Conservation (phyloP, 1,140 invertebrate genomes). For the Ctenoplectra terminalis region DNA sequence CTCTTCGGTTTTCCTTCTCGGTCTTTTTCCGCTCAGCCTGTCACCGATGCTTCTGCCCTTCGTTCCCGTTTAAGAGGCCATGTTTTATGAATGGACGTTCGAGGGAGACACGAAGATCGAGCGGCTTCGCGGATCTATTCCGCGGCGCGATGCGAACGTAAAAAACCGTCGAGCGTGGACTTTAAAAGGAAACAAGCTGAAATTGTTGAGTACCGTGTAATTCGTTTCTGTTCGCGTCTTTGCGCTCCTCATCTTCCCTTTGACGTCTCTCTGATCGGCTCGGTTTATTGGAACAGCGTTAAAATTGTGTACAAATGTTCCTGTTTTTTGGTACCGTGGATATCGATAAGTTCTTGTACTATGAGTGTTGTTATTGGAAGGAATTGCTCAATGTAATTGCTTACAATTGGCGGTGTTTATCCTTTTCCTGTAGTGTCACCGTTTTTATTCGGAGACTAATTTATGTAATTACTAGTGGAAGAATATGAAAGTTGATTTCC, state of each 20-base stretch:
- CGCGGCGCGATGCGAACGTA: not conserved
- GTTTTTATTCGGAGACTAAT: not conserved
- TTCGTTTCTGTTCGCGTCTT: not conserved
- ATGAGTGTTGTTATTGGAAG: no score
- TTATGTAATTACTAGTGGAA: not conserved
- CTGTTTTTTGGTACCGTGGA: not conserved
- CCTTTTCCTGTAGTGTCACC: not conserved
- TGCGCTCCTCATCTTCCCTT: no score
- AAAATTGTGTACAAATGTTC: not conserved
- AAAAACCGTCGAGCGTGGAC: constrained; percentile 1
- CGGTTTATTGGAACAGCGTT: not conserved
- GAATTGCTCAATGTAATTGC: not conserved
- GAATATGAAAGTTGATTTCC: not conserved
- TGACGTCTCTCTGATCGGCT: not conserved
- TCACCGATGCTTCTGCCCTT: not conserved
- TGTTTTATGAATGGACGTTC: constrained; percentile 27
- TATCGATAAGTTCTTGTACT: not conserved
- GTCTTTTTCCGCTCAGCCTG: not conserved
- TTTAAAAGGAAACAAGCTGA: constrained; percentile 15
- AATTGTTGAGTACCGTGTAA: not conserved
- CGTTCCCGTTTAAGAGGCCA: constrained; percentile 6
- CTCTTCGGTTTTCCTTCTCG: not conserved
- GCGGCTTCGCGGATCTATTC: constrained; percentile 6
- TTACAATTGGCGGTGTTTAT: not conserved
- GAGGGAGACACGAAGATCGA: constrained; percentile 1